A percentile compares a stretch with the other conserved stretches of the same genome.
phyloP scores from a whole-genome alignment of 2,113 vertebrate species.

The Melospiza melodia region DNA sequence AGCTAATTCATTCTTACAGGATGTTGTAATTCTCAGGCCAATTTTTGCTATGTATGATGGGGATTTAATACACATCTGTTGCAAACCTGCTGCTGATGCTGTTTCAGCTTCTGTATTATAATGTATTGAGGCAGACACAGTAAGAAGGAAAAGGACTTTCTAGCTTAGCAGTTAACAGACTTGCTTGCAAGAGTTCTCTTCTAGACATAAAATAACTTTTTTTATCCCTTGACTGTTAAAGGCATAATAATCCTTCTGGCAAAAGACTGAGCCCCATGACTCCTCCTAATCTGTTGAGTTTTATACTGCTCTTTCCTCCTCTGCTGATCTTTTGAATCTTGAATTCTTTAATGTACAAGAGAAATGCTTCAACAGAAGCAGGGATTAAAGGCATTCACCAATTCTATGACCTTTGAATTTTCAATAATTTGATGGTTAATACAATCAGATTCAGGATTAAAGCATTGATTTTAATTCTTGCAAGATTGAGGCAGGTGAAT shows the following conservation, averaged over 20 bases:
- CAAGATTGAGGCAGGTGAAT: neutral
- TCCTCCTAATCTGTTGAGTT: constrained; percentile 25
- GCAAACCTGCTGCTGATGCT: neutral
- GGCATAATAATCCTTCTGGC: constrained; percentile 17
- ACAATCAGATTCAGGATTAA: neutral
- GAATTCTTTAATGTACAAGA: neutral
- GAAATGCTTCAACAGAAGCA: neutral
- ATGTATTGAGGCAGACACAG: neutral
- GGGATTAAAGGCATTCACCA: neutral
- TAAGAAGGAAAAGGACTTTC: neutral
- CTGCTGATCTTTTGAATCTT: neutral
- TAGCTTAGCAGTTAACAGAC: neutral
- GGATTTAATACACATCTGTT: neutral
- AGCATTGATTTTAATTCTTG: neutral
- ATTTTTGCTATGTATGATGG: neutral
- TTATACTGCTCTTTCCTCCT: neutral
- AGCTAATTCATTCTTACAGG: neutral
- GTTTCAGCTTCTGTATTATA: neutral
- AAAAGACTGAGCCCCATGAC: constrained; percentile 28
- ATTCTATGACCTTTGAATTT: neutral
- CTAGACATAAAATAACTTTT: neutral
- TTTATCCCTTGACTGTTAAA: constrained; percentile 26
- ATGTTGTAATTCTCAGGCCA: neutral
- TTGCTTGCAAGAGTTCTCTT: neutral
- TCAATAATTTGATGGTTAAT: neutral